A percentile compares a stretch with the other conserved stretches of the same genome.
These are phyloP conservation scores for Drosophila paranaensis DNA, from an alignment of 2,888 invertebrate species.

Conservation along the genomic window DNA sequence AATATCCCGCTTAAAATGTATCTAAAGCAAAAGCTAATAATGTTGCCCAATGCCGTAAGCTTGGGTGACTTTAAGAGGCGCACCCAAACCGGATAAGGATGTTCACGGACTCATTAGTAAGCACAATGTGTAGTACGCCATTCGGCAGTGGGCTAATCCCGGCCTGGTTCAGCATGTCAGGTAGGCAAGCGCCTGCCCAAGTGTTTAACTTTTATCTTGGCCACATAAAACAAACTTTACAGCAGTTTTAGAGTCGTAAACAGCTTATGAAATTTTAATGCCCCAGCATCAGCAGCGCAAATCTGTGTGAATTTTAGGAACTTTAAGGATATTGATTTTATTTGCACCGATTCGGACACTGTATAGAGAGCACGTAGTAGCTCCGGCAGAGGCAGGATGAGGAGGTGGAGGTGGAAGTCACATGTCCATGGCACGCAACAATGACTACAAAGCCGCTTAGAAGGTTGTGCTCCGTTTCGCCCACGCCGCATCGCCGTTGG, in stretches of 20 bases:
- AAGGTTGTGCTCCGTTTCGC: constrained; percentile 3
- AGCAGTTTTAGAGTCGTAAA: constrained; percentile 71
- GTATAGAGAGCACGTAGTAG: constrained; percentile 24
- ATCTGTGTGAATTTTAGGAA: constrained; percentile 32
- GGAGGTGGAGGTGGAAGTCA: constrained; percentile 10
- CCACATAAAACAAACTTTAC: constrained; percentile 67
- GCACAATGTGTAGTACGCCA: constrained; percentile 57
- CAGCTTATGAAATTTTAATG: constrained; percentile 76
- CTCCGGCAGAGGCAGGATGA: neutral
- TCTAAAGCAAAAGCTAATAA: constrained; percentile 19
- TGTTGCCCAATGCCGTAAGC: constrained; percentile 11
- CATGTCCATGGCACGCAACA: constrained; percentile 53
- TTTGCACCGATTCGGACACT: constrained; percentile 54
- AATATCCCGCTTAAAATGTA: neutral
- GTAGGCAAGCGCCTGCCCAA: constrained; percentile 6
- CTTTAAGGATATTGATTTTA: constrained; percentile 65
- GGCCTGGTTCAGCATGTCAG: constrained; percentile 4
- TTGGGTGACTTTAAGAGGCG: neutral
- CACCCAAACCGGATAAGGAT: constrained; percentile 60
- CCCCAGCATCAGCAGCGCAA: constrained; percentile 11
- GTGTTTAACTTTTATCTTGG: constrained; percentile 60
- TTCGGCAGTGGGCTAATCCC: constrained; percentile 18
- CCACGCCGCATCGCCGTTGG: constrained; percentile 8
- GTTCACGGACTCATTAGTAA: constrained; percentile 68
- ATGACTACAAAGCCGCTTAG: constrained; percentile 38